Percentiles rank a stretch among this genome's conserved stretches.
These are phyloP conservation scores for Cottus gobio DNA, from an alignment of 2,113 vertebrate species.

Conservation along the genomic window DNA sequence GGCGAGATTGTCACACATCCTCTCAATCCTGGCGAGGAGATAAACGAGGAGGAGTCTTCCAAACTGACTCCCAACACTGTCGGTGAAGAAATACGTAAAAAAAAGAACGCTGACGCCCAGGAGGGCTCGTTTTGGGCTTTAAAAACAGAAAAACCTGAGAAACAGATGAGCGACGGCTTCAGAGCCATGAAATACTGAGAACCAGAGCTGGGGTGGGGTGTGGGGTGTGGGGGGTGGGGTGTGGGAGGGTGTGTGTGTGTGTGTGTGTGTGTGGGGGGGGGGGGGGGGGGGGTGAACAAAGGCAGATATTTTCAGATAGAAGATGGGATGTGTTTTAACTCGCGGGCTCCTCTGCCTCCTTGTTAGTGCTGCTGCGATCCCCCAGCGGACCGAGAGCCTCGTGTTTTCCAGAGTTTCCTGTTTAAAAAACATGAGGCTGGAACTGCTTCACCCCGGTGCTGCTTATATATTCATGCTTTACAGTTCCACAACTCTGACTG, in stretches of 20 bases:
- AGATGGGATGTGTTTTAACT: conserved; percentile 12
- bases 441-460: conserved; percentile 38
- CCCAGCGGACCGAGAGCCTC: conserved; percentile 26
- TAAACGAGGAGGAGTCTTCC: conserved; percentile 8
- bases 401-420: conserved; percentile 64
- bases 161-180: neutral
- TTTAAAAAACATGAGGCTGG: conserved; percentile 71
- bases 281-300: conserved; percentile 13
- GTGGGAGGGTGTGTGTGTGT: no score
- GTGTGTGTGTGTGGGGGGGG: no score
- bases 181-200: neutral
- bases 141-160: neutral
- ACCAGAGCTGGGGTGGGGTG: no score
- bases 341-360: conserved; percentile 43
- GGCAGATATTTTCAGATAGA: conserved; percentile 1
- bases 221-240: no score
- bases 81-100: no score
- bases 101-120: conserved; percentile 12
- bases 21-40: conserved; percentile 18
- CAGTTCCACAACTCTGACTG: conserved; percentile 40
- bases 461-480: conserved; percentile 59
- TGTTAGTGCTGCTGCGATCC: conserved; percentile 48
- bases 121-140: neutral
- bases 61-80: conserved; percentile 34
- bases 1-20: conserved; percentile 32